These are phyloP conservation scores for Gallinago paraguaiae DNA, from an alignment of 2,113 vertebrate species.

Conservation along the genomic window DNA sequence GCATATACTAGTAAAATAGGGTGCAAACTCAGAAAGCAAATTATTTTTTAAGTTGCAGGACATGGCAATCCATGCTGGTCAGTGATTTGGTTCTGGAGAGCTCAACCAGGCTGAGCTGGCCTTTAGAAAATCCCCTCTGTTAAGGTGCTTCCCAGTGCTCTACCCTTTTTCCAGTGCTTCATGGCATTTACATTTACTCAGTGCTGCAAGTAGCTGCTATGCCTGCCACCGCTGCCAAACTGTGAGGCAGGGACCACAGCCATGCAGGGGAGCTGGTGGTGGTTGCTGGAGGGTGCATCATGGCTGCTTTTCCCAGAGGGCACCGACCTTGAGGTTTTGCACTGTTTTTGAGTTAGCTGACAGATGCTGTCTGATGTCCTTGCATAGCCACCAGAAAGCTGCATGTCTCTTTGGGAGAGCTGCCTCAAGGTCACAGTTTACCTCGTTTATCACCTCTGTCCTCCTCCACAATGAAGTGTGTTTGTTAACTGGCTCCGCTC, in stretches of 20 bases:
- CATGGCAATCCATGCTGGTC: rapidly evolving
- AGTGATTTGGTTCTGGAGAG: background rate
- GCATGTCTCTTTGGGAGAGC: background rate
- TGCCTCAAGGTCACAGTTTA: background rate
- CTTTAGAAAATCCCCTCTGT: background rate
- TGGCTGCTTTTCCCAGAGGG: background rate
- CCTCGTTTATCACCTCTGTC: background rate
- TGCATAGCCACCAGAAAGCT: background rate
- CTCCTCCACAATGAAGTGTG: rapidly evolving
- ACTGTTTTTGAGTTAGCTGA: background rate
- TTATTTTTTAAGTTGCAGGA: background rate
- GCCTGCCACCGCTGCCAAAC: background rate
- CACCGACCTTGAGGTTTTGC: background rate
- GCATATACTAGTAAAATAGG: background rate
- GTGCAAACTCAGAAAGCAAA: background rate
- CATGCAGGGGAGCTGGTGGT: rapidly evolving
- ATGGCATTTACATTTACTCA: background rate
- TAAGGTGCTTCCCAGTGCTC: background rate
- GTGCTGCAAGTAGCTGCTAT: background rate
- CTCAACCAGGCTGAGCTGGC: background rate
- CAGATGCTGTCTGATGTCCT: background rate
- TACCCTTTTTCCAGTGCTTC: background rate
- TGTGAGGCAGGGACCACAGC: rapidly evolving
- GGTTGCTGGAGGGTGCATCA: background rate
- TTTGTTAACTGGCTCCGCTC: rapidly evolving